phyloP scores from a whole-genome alignment of 2,113 vertebrate species.

The Synchiropus splendidus region DNA sequence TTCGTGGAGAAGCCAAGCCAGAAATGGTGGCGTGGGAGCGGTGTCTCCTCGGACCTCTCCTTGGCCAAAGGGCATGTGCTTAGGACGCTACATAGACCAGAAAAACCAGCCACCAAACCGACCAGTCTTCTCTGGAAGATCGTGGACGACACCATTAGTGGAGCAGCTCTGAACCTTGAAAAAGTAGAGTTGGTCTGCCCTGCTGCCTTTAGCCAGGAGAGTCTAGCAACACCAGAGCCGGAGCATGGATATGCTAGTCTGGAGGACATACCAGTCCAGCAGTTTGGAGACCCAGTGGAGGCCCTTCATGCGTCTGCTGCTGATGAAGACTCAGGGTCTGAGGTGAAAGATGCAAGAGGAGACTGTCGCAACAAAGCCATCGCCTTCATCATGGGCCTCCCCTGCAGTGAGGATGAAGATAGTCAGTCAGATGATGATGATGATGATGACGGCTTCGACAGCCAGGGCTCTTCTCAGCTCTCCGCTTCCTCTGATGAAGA shows the following conservation, averaged over 20 bases:
- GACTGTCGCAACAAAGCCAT: constrained; percentile 79
- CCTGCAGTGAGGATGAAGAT: constrained; percentile 61
- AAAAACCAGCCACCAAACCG: no score
- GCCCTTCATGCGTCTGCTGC: not conserved
- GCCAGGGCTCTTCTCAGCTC: constrained; percentile 64
- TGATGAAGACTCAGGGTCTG: not conserved
- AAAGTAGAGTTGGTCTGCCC: no score
- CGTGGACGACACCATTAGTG: no score
- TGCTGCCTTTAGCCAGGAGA: constrained; percentile 11
- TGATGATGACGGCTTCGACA: constrained; percentile 80
- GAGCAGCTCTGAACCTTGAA: no score
- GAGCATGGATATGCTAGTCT: constrained; percentile 86
- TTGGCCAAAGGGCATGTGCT: no score
- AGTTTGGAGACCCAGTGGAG: constrained; percentile 2
- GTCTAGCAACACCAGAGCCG: constrained; percentile 67
- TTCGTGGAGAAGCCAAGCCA: no score
- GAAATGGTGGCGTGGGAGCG: no score
- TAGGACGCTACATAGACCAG: no score
- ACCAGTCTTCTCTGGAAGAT: no score
- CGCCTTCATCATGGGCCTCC: constrained; percentile 86
- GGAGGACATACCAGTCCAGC: constrained; percentile 73
- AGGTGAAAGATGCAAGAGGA: not conserved
- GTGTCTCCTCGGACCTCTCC: no score
- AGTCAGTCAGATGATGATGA: constrained; percentile 51
- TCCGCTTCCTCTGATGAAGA: constrained; percentile 56